These are phyloP conservation scores for Knipowitschia caucasica DNA, from an alignment of 2,797 vertebrate species.

Conservation along the genomic window DNA sequence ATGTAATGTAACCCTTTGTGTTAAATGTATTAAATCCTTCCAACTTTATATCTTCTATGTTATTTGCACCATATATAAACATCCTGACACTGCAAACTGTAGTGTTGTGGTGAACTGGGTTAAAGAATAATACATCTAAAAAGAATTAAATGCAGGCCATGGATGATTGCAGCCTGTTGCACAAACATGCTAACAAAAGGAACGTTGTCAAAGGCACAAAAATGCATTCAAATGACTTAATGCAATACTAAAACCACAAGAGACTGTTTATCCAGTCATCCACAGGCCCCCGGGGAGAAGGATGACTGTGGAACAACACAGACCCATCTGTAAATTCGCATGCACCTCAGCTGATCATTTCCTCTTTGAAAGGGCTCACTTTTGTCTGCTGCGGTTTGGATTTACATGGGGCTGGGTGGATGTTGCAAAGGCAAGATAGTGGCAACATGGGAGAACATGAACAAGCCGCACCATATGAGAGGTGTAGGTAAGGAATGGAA, in stretches of 20 bases:
- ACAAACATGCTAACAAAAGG: background rate
- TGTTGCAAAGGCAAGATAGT: too few species aligned
- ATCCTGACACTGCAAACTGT: too few species aligned
- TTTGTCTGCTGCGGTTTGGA: background rate
- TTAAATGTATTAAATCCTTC: too few species aligned
- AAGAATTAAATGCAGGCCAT: background rate
- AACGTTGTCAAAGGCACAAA: background rate
- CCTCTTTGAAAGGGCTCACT: conserved; percentile 10
- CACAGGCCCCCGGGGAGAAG: conserved; percentile 42
- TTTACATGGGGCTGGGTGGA: background rate
- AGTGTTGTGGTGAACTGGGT: background rate
- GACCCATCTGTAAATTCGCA: conserved; percentile 39
- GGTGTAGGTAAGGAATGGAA: too few species aligned
- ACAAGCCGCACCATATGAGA: background rate
- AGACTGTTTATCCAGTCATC: conserved; percentile 21
- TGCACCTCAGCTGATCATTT: conserved; percentile 57
- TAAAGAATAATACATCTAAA: background rate
- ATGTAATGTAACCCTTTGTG: too few species aligned
- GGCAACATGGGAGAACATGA: background rate
- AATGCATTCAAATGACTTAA: conserved; percentile 7
- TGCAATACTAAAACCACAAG: conserved; percentile 11
- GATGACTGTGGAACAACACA: conserved; percentile 43
- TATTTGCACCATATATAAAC: too few species aligned
- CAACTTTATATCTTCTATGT: too few species aligned
- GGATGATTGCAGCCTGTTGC: background rate